Evolutionary conservation across 2,888 invertebrate genomes (phyloP).

Genomic region (Cerastis rubricosa): DNA sequence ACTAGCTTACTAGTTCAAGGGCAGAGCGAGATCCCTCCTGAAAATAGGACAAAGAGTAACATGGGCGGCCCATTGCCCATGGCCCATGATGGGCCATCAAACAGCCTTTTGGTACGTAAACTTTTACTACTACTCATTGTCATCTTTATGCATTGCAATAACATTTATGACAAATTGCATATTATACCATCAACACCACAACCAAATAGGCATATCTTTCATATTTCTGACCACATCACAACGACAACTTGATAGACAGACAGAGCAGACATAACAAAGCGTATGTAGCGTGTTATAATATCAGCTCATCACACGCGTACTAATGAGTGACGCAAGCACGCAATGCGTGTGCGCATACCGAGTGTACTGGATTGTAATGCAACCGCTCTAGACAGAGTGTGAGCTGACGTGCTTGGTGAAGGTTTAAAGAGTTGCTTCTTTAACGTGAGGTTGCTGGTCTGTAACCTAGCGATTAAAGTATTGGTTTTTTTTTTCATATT

Average conservation of each 20-base stretch:
- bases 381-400: conserved; percentile 37
- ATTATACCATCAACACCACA: background rate
- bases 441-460: background rate
- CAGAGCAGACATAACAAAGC: conserved; percentile 58
- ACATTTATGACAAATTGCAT: conserved; percentile 3
- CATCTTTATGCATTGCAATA: background rate
- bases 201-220: background rate
- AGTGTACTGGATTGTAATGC: conserved; percentile 50
- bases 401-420: conserved; percentile 9
- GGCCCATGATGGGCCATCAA: too few species aligned
- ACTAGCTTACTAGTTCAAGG: background rate
- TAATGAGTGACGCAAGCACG: conserved; percentile 64
- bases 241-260: conserved; percentile 17
- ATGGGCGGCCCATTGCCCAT: too few species aligned
- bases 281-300: conserved; percentile 59
- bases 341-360: conserved; percentile 59
- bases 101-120: background rate
- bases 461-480: background rate
- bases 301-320: conserved; percentile 54
- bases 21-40: background rate
- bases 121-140: background rate
- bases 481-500: background rate
- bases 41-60: background rate
- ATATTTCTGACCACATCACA: conserved; percentile 15
- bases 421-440: background rate